Conservation (phyloP, 2,113 vertebrate genomes). For the Pangasianodon gigas region DNA sequence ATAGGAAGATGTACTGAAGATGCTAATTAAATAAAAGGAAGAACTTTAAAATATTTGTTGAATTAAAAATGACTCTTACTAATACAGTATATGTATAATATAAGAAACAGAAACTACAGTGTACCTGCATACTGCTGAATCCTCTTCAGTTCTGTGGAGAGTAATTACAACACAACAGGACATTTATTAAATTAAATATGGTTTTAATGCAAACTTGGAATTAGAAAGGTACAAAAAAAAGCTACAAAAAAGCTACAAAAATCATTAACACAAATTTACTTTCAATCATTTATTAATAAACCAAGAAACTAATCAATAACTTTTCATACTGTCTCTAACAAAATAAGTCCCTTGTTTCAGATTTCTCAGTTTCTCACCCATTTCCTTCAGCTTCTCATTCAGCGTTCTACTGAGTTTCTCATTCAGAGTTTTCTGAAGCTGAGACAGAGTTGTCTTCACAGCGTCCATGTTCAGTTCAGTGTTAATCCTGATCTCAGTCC, state of each 20-base stretch:
- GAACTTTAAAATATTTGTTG: no score
- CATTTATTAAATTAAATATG: neutral
- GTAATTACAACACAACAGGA: neutral
- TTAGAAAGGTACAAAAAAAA: neutral
- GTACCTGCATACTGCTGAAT: slow-evolving; percentile 5
- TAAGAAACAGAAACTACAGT: neutral
- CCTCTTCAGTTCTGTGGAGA: neutral
- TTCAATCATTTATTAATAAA: neutral
- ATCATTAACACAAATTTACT: neutral
- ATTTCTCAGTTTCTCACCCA: neutral
- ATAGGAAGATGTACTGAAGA: neutral
- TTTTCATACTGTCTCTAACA: neutral
- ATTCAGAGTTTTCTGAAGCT: slow-evolving; percentile 34
- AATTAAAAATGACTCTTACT: no score
- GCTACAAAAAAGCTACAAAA: neutral
- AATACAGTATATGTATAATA: neutral
- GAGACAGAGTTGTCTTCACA: slow-evolving; percentile 6
- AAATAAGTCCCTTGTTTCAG: neutral
- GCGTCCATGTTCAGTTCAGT: slow-evolving; percentile 32
- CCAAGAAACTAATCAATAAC: neutral
- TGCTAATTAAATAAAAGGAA: neutral
- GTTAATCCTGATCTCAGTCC: slow-evolving; percentile 29
- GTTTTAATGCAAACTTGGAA: neutral
- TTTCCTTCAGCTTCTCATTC: neutral
- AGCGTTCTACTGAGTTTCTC: slow-evolving; percentile 7